Conservation (phyloP, 2,113 vertebrate species). For the Rhinichthys klamathensis region DNA sequence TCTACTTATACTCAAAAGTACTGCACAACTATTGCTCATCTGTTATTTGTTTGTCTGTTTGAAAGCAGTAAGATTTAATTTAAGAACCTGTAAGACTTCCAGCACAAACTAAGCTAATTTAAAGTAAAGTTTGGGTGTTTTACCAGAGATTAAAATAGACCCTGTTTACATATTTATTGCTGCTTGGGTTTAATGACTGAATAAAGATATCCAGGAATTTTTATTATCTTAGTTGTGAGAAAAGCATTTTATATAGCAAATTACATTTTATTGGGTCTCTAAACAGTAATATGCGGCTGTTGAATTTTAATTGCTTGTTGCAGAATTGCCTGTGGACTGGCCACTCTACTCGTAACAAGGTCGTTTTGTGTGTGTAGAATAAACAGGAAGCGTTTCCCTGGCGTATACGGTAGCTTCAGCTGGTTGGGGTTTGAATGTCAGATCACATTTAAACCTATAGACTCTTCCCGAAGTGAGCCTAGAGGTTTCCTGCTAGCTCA, state of each 20-base stretch:
- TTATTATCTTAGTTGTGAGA: slow-evolving; percentile 41
- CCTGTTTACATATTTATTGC: slow-evolving; percentile 35
- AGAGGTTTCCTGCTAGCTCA: background rate
- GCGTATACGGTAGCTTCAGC: background rate
- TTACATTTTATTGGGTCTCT: slow-evolving; percentile 43
- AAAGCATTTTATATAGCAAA: slow-evolving; percentile 37
- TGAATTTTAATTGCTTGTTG: slow-evolving; percentile 45
- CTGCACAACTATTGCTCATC: too few species aligned
- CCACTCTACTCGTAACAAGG: slow-evolving; percentile 32
- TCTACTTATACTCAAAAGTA: too few species aligned
- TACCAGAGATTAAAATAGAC: slow-evolving; percentile 3
- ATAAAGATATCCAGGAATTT: slow-evolving; percentile 39
- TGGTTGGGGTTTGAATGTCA: background rate
- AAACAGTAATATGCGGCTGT: slow-evolving; percentile 37
- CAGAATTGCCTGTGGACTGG: slow-evolving; percentile 15
- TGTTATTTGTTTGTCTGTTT: too few species aligned
- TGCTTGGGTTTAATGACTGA: slow-evolving; percentile 28
- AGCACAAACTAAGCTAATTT: background rate
- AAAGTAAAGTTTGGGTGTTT: background rate
- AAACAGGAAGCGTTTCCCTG: slow-evolving; percentile 6
- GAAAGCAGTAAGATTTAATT: background rate
- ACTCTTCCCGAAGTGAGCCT: background rate
- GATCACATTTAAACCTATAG: background rate
- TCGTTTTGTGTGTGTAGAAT: slow-evolving; percentile 28
- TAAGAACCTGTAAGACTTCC: background rate